Evolutionary conservation across 2,113 vertebrate species (phyloP).

Genomic region (Euleptes europaea): DNA sequence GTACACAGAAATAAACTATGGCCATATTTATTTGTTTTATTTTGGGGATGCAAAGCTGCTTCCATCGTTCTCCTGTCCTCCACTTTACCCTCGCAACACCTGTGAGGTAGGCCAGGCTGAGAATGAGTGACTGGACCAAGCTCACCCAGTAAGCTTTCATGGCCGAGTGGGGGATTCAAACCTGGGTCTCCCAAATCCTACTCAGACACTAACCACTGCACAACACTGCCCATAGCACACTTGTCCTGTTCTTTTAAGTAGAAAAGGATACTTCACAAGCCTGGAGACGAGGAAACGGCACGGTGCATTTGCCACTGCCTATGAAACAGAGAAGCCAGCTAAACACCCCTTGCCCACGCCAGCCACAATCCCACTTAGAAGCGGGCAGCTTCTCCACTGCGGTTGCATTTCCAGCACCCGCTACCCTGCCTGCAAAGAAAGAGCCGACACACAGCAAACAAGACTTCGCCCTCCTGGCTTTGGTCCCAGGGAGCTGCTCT

Average conservation of each 20-base stretch:
- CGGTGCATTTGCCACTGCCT: neutral
- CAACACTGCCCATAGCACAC: neutral
- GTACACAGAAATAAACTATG: too few relatives aligned
- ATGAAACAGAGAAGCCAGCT: neutral
- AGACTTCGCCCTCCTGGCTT: neutral
- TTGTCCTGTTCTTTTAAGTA: neutral
- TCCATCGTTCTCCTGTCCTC: too few relatives aligned
- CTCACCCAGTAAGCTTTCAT: too few relatives aligned
- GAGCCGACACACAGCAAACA: neutral
- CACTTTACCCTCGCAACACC: too few relatives aligned
- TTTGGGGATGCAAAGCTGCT: too few relatives aligned
- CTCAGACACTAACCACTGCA: too few relatives aligned
- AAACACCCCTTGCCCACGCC: too few relatives aligned
- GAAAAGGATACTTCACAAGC: neutral
- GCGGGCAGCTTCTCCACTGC: neutral
- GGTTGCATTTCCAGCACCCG: neutral
- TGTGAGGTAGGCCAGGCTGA: too few relatives aligned
- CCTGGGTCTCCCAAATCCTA: too few relatives aligned
- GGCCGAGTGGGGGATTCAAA: too few relatives aligned
- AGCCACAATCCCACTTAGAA: neutral
- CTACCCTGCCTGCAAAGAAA: neutral
- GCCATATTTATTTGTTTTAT: too few relatives aligned
- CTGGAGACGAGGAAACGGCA: neutral
- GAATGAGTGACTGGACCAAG: too few relatives aligned
- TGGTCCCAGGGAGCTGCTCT: neutral